Percentiles rank a stretch among this genome's conserved stretches.
Evolutionary conservation across 2,797 vertebrate species (phyloP).

Genomic region (Rachycentron canadum): DNA sequence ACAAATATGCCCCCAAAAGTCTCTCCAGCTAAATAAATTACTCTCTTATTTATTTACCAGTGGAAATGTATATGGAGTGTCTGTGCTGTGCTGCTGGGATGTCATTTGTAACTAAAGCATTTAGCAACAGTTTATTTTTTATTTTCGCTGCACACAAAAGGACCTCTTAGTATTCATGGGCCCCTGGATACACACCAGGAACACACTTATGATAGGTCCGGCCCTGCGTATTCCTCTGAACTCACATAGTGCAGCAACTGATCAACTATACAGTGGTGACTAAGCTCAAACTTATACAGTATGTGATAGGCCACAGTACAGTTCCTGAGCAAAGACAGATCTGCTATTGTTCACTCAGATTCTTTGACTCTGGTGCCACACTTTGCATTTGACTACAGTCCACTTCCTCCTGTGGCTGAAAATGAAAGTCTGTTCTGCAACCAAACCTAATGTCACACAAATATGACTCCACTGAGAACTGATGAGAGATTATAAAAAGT

Average conservation of each 20-base stretch:
- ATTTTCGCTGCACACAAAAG: constrained; percentile 2
- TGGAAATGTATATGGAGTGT: background rate
- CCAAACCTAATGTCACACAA: constrained; percentile 44
- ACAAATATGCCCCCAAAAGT: background rate
- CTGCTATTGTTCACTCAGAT: background rate
- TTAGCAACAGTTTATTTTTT: background rate
- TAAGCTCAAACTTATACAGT: background rate
- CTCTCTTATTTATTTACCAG: background rate
- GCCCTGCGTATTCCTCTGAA: background rate
- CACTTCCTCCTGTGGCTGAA: constrained; percentile 11
- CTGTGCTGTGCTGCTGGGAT: background rate
- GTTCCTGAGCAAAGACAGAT: background rate
- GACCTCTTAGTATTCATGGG: background rate
- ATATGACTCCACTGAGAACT: constrained; percentile 33
- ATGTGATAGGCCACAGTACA: background rate
- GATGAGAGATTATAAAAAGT: constrained; percentile 63
- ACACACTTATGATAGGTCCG: background rate
- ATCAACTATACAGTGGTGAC: background rate
- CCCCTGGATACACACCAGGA: background rate
- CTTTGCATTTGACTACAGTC: constrained; percentile 1
- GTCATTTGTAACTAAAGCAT: background rate
- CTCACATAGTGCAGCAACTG: background rate
- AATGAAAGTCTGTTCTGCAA: constrained; percentile 41
- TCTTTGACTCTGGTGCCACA: constrained; percentile 23
- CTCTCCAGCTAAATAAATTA: background rate